These are phyloP conservation scores for Volucella bombylans DNA, from an alignment of 2,888 invertebrate genomes.

Conservation along the genomic window DNA sequence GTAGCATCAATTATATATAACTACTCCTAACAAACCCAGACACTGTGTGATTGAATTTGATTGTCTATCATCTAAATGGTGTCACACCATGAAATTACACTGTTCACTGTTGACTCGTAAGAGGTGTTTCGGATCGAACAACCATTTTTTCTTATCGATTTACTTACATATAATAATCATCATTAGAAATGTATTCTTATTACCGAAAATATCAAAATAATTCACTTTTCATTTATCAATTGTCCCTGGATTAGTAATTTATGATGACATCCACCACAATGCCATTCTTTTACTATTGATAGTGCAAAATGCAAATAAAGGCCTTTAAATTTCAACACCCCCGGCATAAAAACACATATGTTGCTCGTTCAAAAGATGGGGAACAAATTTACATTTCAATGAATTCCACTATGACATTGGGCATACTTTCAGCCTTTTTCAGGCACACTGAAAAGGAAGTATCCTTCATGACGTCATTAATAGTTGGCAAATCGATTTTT, in stretches of 20 bases:
- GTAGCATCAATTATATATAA: too few relatives aligned
- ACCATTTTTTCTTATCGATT: too few relatives aligned
- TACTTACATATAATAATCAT: too few relatives aligned
- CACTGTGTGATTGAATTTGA: too few relatives aligned
- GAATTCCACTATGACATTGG: slow-evolving; percentile 1
- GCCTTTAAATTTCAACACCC: slow-evolving; percentile 47
- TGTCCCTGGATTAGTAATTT: slow-evolving; percentile 4
- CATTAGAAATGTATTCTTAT: background rate
- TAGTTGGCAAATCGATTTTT: slow-evolving; percentile 59
- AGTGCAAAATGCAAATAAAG: slow-evolving; percentile 60
- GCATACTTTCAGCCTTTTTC: background rate
- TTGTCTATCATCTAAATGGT: too few relatives aligned
- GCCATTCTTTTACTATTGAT: slow-evolving; percentile 10
- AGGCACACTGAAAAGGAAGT: slow-evolving; percentile 26
- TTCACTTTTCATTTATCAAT: background rate
- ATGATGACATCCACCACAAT: slow-evolving; percentile 10
- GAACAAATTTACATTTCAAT: slow-evolving; percentile 48
- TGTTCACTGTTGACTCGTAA: too few relatives aligned
- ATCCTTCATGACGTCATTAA: slow-evolving; percentile 60
- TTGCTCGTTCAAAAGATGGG: slow-evolving; percentile 5
- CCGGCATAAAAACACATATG: slow-evolving; percentile 1
- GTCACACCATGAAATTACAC: too few relatives aligned
- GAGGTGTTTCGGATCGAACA: too few relatives aligned
- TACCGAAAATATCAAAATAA: background rate
- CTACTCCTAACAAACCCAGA: too few relatives aligned